Evolutionary conservation across 2,113 vertebrate species (phyloP).

Genomic region (Salvelinus fontinalis): DNA sequence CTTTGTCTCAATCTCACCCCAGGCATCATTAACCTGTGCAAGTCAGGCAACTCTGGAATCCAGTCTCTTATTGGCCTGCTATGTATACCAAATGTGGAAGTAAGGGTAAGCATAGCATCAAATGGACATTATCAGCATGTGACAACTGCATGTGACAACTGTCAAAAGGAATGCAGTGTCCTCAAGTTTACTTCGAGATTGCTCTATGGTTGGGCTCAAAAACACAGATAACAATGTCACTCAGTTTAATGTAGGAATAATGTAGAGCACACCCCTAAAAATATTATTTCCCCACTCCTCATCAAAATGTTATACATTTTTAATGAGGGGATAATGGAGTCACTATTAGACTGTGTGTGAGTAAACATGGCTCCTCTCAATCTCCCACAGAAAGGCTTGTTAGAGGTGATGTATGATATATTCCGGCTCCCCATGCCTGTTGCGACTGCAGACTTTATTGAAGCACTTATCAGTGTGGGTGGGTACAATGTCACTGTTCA

Average conservation of each 20-base stretch:
- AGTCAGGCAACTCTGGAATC: slow-evolving; percentile 95
- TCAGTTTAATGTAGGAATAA: not conserved
- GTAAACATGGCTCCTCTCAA: not conserved
- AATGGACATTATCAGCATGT: not conserved
- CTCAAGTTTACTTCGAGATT: not conserved
- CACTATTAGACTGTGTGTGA: not conserved
- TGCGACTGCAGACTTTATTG: slow-evolving; percentile 90
- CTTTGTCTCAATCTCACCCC: slow-evolving; percentile 17
- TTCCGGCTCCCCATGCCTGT: slow-evolving; percentile 94
- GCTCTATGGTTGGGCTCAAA: not conserved
- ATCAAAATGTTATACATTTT: not conserved
- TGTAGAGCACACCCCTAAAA: no score
- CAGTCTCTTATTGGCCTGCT: slow-evolving; percentile 96
- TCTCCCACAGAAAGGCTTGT: slow-evolving; percentile 82
- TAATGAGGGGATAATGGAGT: not conserved
- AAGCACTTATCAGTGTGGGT: slow-evolving; percentile 95
- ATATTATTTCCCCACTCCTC: no score
- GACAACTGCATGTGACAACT: not conserved
- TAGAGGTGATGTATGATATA: slow-evolving; percentile 96
- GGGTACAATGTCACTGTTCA: slow-evolving; percentile 29
- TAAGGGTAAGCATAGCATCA: slow-evolving; percentile 80
- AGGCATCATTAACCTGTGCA: slow-evolving; percentile 98
- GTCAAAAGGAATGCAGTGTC: not conserved
- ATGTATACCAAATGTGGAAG: slow-evolving; percentile 99
- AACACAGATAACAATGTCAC: not conserved